Evolutionary conservation across 1,140 invertebrate genomes (phyloP), one percentile per base, ranked within the genome.

Genomic region (Dendroctonus valens): DNA sequence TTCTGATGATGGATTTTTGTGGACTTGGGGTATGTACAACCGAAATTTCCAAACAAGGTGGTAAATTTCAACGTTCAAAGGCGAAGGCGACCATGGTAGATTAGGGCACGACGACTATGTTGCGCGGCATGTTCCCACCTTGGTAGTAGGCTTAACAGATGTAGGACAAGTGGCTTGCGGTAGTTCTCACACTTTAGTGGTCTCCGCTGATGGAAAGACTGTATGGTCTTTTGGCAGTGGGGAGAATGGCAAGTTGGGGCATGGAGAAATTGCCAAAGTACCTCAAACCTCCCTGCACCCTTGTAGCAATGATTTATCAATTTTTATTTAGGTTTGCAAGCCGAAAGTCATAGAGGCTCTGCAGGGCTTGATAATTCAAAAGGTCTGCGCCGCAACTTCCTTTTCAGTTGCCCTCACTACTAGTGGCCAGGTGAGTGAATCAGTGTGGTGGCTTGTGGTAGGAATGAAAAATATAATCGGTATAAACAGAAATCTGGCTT

Each of bases 191-290:
- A 87, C 87, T 9, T 68, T 89, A 11, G 86, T 83, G 11, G 78
- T 88, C 8, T 86, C 85, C 3, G 76, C 77, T 53, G 86, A 87
- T 80, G 85, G 86, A 0, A 79, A 83, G 74, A 86, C 82, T 9
- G 83, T 87, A 0, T 89, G 86, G 87, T 86, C 86, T 8, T 88
- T 87, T 78, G 86, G 87, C 7, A 81, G 79, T 50, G 83, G 82
- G 46, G 86, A 87, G 72, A 81, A 82, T 75, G 86, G 86, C 12
- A 86, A 86, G 76, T 73, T 87, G 12, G 86, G 86, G 3, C 82
- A 87, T 73, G 86, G 84, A 42, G 83, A 86, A 63, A 83, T 81
- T 67, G 81, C 78, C 59, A 80, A 80, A 70, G 66, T 68, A 57
- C 44, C 1, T 46, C 9, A 46, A 46, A 9, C 12, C 12, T 4